Percentiles rank a stretch among this genome's conserved stretches.
Conservation (phyloP, 2,888 invertebrate species). For the Drosophila paracracens region DNA sequence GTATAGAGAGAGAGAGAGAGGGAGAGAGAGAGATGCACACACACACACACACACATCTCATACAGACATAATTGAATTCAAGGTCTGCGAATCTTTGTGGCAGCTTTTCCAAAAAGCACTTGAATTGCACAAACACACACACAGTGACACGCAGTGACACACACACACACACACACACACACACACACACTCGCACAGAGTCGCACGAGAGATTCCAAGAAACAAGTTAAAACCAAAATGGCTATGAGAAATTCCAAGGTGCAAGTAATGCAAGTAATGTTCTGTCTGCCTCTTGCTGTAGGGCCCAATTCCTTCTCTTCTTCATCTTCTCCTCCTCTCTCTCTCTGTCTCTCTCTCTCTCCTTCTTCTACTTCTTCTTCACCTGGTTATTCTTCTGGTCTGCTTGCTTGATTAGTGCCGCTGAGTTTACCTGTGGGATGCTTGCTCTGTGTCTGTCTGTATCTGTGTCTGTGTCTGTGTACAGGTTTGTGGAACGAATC, state of each 20-base stretch:
- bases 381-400: constrained; percentile 1
- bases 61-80: constrained; percentile 63
- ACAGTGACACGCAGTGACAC: constrained; percentile 1
- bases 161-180: constrained; percentile 5
- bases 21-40: neutral
- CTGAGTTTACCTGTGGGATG: constrained; percentile 72
- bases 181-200: neutral
- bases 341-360: neutral
- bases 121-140: constrained; percentile 49
- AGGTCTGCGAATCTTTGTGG: constrained; percentile 54
- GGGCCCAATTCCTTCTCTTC: constrained; percentile 12
- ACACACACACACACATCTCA: constrained; percentile 24
- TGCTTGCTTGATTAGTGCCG: constrained; percentile 72
- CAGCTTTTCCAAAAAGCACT: constrained; percentile 66
- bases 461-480: constrained; percentile 15
- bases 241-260: constrained; percentile 68
- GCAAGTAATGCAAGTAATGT: constrained; percentile 71
- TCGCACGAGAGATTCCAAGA: constrained; percentile 57
- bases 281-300: constrained; percentile 33
- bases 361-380: neutral
- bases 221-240: constrained; percentile 68
- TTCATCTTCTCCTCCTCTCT: neutral
- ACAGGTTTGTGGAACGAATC: constrained; percentile 80
- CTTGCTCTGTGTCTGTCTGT: constrained; percentile 43
- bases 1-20: neutral